phyloP scores from a whole-genome alignment of 2,888 invertebrate genomes.

The Seira sanloemensis region DNA sequence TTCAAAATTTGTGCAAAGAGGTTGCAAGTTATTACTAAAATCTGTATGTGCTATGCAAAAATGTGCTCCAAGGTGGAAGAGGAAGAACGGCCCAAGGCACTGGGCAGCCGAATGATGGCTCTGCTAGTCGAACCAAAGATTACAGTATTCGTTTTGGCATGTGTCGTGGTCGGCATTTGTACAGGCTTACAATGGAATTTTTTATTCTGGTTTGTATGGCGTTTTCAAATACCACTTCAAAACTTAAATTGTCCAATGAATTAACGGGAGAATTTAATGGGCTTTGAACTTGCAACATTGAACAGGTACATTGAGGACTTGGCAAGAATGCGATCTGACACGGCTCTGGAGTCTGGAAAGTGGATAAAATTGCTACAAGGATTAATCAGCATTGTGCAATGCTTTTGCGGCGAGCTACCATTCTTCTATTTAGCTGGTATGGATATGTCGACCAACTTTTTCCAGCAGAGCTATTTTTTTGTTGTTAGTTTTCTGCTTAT shows the following conservation, averaged over 20 bases:
- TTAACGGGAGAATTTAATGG: constrained; percentile 84
- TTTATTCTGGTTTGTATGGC: constrained; percentile 88
- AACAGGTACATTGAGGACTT: constrained; percentile 74
- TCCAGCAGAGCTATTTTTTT: not conserved
- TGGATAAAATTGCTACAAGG: constrained; percentile 87
- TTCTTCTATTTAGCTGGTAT: constrained; percentile 86
- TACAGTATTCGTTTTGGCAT: constrained; percentile 86
- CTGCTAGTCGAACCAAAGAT: constrained; percentile 83
- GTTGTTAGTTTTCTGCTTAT: no score
- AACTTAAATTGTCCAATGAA: constrained; percentile 63
- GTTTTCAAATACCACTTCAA: not conserved
- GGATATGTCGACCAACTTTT: no score
- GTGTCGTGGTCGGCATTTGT: constrained; percentile 87
- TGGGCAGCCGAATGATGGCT: constrained; percentile 81
- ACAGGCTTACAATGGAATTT: constrained; percentile 93
- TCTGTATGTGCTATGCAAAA: no score
- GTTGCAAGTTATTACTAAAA: not conserved
- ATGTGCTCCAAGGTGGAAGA: constrained; percentile 75
- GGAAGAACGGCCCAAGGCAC: constrained; percentile 69
- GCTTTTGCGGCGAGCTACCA: constrained; percentile 90
- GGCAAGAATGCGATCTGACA: constrained; percentile 17
- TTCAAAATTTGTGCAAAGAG: no score
- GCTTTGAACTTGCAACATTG: no score
- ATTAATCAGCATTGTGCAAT: constrained; percentile 85
- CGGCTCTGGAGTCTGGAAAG: constrained; percentile 65